These are phyloP conservation scores for Eulemur rufifrons DNA, from an alignment of 2,113 vertebrate genomes.

Conservation along the genomic window DNA sequence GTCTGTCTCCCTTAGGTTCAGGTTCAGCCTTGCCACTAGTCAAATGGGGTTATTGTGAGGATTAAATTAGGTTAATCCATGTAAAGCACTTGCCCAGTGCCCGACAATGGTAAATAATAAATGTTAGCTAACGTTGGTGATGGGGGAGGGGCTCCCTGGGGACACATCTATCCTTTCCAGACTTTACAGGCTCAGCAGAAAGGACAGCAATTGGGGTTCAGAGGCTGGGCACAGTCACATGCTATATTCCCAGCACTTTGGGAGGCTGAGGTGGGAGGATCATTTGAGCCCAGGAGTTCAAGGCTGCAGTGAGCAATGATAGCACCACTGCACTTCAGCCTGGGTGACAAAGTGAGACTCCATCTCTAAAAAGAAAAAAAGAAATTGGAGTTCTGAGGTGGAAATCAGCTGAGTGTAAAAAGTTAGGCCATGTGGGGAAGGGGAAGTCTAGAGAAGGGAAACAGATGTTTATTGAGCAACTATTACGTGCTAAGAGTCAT, in stretches of 20 bases:
- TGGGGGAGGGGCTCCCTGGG: background rate
- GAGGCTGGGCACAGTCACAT: background rate
- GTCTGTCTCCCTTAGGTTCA: background rate
- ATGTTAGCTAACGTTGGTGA: background rate
- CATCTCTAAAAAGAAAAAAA: background rate
- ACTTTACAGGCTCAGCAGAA: background rate
- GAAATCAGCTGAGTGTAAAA: background rate
- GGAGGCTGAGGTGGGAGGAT: no score
- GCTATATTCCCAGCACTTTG: no score
- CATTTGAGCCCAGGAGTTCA: no score
- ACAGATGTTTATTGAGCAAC: background rate
- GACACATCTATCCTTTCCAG: background rate
- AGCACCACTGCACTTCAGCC: no score
- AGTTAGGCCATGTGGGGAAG: background rate
- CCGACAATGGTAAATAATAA: background rate
- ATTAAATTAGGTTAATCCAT: background rate
- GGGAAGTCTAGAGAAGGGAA: background rate
- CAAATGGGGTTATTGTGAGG: background rate
- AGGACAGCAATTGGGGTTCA: background rate
- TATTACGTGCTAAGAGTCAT: background rate
- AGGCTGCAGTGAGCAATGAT: no score
- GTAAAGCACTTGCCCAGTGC: background rate
- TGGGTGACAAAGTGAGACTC: no score
- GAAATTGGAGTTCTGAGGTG: background rate
- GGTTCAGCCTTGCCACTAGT: background rate